Conservation (phyloP, 2,888 invertebrate genomes). For the Heliconius ethilla region DNA sequence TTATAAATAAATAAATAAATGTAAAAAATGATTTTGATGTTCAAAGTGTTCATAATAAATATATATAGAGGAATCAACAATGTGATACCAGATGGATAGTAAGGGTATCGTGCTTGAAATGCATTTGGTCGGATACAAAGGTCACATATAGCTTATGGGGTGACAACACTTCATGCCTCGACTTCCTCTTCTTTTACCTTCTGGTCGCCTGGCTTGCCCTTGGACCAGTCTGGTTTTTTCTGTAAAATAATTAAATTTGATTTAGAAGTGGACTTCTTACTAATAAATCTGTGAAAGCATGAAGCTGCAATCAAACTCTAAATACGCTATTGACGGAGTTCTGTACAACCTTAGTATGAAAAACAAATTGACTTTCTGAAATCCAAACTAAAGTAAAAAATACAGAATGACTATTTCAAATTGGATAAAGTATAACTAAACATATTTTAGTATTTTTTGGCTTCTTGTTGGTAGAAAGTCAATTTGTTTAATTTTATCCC, state of each 20-base stretch:
- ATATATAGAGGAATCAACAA: conserved; percentile 51
- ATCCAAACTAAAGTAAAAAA: neutral
- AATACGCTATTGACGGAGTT: conserved; percentile 27
- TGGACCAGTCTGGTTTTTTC: conserved; percentile 98
- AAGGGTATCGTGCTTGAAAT: conserved; percentile 65
- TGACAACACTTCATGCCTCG: conserved; percentile 87
- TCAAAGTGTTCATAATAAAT: conserved; percentile 64
- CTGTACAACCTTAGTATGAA: neutral
- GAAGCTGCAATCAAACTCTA: conserved; percentile 37
- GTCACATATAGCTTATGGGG: conserved; percentile 67
- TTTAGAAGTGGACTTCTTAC: conserved; percentile 40
- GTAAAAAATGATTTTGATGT: conserved; percentile 63
- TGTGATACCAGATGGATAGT: conserved; percentile 36
- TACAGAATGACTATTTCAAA: too few relatives aligned
- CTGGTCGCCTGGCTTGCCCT: conserved; percentile 94
- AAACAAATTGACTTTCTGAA: neutral
- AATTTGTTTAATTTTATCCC: neutral
- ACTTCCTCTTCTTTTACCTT: conserved; percentile 91
- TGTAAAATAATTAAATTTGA: conserved; percentile 78
- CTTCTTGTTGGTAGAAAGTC: neutral
- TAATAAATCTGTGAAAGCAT: conserved; percentile 30
- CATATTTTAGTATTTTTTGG: neutral
- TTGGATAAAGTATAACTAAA: too few relatives aligned
- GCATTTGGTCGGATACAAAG: conserved; percentile 65
- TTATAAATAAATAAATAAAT: conserved; percentile 77